phyloP scores from a whole-genome alignment of 2,797 vertebrate species.

The Champsocephalus gunnari region DNA sequence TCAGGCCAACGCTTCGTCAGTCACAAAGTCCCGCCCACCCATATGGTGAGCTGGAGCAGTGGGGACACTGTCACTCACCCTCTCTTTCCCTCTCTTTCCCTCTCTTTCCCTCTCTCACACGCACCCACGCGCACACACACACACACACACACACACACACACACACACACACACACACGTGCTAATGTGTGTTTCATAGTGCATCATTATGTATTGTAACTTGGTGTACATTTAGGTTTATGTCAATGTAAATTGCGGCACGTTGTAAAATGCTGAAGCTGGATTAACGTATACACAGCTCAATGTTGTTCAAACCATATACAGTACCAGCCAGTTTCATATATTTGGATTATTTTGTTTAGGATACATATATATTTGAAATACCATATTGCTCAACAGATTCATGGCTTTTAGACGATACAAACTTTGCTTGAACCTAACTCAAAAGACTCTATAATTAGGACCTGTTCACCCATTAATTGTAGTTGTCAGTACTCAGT shows the following conservation, averaged over 20 bases:
- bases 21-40: slow-evolving; percentile 90
- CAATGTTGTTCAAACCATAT: background rate
- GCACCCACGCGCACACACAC: slow-evolving; percentile 10
- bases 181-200: background rate
- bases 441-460: background rate
- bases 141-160: slow-evolving; percentile 19
- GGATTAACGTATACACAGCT: background rate
- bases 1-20: slow-evolving; percentile 92
- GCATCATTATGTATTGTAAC: no score
- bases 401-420: background rate
- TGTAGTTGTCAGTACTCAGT: background rate
- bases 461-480: background rate
- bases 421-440: background rate
- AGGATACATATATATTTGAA: no score
- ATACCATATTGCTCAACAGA: background rate
- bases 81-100: background rate
- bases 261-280: background rate
- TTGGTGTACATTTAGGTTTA: slow-evolving; percentile 5
- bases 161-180: slow-evolving; percentile 10
- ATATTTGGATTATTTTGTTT: background rate
- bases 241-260: background rate
- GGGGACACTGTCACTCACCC: slow-evolving; percentile 77
- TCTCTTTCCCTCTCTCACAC: background rate
- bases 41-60: slow-evolving; percentile 89
- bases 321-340: background rate